These are phyloP conservation scores for Harmothoe impar DNA, from an alignment of 2,888 invertebrate species.

Conservation along the genomic window DNA sequence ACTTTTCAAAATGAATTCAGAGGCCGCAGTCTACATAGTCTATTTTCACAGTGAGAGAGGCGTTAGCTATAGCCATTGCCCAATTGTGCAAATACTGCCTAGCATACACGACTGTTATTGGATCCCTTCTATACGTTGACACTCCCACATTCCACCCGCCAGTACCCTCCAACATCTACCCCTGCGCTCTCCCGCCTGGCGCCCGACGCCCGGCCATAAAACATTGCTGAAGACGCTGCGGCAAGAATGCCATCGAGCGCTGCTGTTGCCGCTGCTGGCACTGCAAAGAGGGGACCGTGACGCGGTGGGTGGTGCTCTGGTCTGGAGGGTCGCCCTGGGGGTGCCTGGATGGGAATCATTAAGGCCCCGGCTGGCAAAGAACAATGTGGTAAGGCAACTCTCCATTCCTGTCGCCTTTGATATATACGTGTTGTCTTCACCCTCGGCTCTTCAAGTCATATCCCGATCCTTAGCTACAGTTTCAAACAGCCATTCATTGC, in stretches of 20 bases:
- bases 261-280: conserved; percentile 27
- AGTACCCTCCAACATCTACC: neutral
- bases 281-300: conserved; percentile 11
- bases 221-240: conserved; percentile 55
- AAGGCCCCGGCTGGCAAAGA: conserved; percentile 49
- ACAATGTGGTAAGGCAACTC: conserved; percentile 58
- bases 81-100: no score
- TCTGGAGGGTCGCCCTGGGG: neutral
- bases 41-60: no score
- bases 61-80: no score
- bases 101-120: no score
- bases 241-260: conserved; percentile 53
- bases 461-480: neutral
- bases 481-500: neutral
- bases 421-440: conserved; percentile 27
- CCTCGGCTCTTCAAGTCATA: neutral
- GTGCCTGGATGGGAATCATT: conserved; percentile 53
- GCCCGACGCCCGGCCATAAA: neutral
- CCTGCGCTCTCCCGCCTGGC: neutral
- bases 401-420: conserved; percentile 36
- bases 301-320: neutral
- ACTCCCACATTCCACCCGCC: neutral
- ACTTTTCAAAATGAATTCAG: no score
- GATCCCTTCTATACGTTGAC: no score
- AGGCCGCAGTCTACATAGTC: no score